Percentiles rank a stretch among this genome's conserved stretches.
Conservation (phyloP, 92 coral and sea anemone genomes). For the Nematostella vectensis region DNA sequence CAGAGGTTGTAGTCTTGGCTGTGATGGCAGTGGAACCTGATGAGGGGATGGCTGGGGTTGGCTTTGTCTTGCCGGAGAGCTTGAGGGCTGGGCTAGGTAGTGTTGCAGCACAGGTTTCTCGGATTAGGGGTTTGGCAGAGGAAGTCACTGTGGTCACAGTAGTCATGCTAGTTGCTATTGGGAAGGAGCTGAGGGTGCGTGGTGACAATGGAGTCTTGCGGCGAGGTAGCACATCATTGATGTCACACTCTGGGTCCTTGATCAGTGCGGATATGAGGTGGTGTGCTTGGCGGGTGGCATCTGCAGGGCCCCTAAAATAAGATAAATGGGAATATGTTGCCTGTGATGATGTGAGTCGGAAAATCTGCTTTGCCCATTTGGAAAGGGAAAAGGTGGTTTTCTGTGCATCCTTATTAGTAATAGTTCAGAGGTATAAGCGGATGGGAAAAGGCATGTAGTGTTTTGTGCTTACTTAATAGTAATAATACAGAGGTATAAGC, state of each 20-base stretch:
- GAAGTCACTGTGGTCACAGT: constrained; percentile 46
- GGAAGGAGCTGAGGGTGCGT: constrained; percentile 28
- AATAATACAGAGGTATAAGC: too few relatives aligned
- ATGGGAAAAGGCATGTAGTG: too few relatives aligned
- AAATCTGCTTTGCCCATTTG: too few relatives aligned
- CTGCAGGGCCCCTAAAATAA: constrained; percentile 88
- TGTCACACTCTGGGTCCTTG: constrained; percentile 97
- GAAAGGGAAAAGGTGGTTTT: too few relatives aligned
- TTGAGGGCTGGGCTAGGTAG: constrained; percentile 7
- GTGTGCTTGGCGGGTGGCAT: constrained; percentile 97
- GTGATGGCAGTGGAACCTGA: not conserved
- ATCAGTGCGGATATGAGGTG: constrained; percentile 91
- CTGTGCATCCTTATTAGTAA: too few relatives aligned
- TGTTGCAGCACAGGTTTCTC: constrained; percentile 4
- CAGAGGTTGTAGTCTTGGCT: not conserved
- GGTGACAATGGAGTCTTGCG: constrained; percentile 68
- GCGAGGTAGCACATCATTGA: constrained; percentile 92
- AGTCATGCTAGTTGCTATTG: constrained; percentile 46
- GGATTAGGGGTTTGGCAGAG: constrained; percentile 3
- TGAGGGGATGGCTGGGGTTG: not conserved
- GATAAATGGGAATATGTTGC: too few relatives aligned
- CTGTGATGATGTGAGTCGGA: too few relatives aligned
- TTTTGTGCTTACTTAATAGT: too few relatives aligned
- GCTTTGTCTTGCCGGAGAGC: not conserved
- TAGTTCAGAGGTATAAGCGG: too few relatives aligned